Conservation (phyloP, 2,888 invertebrate genomes). For the Habrosyne pyritoides region DNA sequence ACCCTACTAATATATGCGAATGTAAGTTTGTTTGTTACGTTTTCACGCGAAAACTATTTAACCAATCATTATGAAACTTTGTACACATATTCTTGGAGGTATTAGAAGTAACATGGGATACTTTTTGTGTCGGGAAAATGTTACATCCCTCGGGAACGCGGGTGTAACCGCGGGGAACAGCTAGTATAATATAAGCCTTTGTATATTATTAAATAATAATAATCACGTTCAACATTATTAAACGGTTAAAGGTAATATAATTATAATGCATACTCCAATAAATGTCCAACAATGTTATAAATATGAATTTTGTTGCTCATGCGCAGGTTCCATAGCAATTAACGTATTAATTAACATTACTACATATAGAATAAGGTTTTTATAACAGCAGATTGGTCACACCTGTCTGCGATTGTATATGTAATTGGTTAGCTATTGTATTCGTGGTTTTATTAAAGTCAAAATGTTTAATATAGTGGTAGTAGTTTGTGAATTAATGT, state of each 20-base stretch:
- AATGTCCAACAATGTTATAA: slow-evolving; percentile 4
- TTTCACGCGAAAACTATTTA: too few species aligned
- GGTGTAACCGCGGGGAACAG: too few species aligned
- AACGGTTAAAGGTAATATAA: not conserved
- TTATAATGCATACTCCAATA: not conserved
- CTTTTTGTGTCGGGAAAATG: too few species aligned
- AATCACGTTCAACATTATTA: slow-evolving; percentile 1
- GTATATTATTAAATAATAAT: too few species aligned
- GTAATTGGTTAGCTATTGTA: slow-evolving; percentile 1
- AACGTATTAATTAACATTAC: slow-evolving; percentile 23
- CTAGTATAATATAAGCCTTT: too few species aligned
- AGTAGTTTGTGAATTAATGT: too few species aligned
- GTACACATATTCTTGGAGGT: too few species aligned
- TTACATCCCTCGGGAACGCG: too few species aligned
- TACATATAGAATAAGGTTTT: slow-evolving; percentile 24
- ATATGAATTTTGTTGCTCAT: slow-evolving; percentile 3
- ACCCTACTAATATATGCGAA: too few species aligned
- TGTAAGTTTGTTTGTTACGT: too few species aligned
- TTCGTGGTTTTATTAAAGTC: not conserved
- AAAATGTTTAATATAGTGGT: not conserved
- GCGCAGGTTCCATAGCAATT: slow-evolving; percentile 12
- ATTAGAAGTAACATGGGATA: too few species aligned
- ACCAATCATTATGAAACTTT: too few species aligned
- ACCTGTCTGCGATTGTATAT: slow-evolving; percentile 8
- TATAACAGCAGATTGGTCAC: slow-evolving; percentile 19